phyloP scores from a whole-genome alignment of 2,888 invertebrate genomes.

The Lycia hirtaria region DNA sequence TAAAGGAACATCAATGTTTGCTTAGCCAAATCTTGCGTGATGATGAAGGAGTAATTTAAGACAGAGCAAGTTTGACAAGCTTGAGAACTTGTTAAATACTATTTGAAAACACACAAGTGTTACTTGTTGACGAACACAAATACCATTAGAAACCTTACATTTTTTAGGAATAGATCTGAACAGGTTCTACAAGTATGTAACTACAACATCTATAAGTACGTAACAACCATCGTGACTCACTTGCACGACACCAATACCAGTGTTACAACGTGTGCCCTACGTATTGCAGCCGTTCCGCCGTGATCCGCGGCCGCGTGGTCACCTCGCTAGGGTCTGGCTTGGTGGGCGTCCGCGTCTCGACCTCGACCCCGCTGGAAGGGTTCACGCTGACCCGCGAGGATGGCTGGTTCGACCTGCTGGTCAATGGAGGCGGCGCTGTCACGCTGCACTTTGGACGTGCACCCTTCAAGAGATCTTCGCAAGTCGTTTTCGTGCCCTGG shows the following conservation, averaged over 20 bases:
- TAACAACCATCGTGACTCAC: background rate
- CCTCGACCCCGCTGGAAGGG: constrained; percentile 97
- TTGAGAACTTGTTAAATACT: no score
- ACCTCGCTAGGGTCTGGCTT: constrained; percentile 96
- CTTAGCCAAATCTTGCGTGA: no score
- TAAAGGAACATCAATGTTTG: no score
- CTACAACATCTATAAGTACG: no score
- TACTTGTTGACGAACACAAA: no score
- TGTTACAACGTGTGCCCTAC: no score
- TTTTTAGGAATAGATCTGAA: no score
- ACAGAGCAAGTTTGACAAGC: no score
- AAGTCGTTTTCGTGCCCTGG: constrained; percentile 97
- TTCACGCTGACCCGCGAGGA: constrained; percentile 97
- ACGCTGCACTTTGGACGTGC: constrained; percentile 97
- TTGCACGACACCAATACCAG: background rate
- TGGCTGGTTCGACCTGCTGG: constrained; percentile 98
- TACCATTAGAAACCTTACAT: no score
- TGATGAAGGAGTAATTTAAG: no score
- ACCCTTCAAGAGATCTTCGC: constrained; percentile 94
- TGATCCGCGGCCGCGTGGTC: constrained; percentile 97
- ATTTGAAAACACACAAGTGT: no score
- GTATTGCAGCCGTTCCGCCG: constrained; percentile 94
- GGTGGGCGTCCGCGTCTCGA: constrained; percentile 97
- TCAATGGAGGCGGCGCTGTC: constrained; percentile 99
- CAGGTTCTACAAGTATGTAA: no score